Evolutionary conservation across 2,113 vertebrate species (phyloP).

Genomic region (Corythornis cristatus): DNA sequence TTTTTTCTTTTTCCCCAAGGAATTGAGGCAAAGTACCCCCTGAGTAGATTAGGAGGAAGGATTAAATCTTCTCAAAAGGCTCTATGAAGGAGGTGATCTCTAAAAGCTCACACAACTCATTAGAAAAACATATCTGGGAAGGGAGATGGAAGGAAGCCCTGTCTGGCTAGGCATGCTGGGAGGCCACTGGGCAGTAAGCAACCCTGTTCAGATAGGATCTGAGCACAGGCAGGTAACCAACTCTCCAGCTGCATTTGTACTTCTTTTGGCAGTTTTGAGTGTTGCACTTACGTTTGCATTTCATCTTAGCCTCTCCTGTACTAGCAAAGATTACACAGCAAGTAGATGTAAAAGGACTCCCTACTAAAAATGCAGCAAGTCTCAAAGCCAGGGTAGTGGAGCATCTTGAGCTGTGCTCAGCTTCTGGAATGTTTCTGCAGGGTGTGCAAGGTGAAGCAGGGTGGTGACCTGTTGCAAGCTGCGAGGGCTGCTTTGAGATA

Average conservation of each 20-base stretch:
- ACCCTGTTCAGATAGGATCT: background rate
- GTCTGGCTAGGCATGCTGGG: background rate
- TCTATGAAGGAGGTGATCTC: background rate
- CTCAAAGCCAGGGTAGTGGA: background rate
- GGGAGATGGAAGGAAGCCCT: background rate
- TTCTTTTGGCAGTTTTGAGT: background rate
- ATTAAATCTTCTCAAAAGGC: background rate
- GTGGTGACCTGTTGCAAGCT: background rate
- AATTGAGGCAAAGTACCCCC: background rate
- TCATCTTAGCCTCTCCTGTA: accelerated
- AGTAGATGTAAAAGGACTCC: background rate
- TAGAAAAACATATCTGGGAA: background rate
- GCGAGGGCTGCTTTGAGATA: background rate
- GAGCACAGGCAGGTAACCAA: background rate
- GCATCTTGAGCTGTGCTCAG: background rate
- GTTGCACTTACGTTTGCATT: background rate
- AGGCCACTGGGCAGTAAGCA: accelerated
- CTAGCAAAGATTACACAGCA: background rate
- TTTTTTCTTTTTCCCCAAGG: background rate
- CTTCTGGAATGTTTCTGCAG: background rate
- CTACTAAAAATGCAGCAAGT: background rate
- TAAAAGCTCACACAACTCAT: background rate
- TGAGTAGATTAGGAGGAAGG: background rate
- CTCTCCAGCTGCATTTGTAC: background rate
- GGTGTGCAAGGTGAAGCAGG: accelerated